These are phyloP conservation scores for Pedionomus torquatus DNA, from an alignment of 2,113 vertebrate genomes.

Conservation along the genomic window DNA sequence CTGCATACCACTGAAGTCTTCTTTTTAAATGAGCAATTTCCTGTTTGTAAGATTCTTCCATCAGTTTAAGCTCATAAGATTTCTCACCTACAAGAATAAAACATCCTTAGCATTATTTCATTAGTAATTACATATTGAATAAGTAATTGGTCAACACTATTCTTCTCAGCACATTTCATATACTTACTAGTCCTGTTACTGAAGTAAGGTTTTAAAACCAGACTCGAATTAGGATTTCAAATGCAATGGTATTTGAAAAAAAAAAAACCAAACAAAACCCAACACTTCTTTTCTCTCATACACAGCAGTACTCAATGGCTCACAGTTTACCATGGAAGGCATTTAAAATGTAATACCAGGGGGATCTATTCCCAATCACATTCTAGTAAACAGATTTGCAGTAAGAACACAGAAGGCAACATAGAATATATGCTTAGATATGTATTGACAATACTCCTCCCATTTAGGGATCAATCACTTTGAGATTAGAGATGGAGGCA, in stretches of 20 bases:
- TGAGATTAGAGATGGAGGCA: background rate
- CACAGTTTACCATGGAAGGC: background rate
- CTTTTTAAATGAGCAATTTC: conserved; percentile 84
- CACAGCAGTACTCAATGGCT: background rate
- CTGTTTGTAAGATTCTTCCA: conserved; percentile 85
- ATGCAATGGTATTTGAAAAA: background rate
- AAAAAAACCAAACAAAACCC: no score
- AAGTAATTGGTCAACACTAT: background rate
- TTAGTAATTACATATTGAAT: background rate
- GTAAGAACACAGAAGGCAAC: background rate
- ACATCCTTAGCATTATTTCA: background rate
- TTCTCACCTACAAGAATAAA: conserved; percentile 79
- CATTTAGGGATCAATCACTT: background rate
- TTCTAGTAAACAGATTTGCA: background rate
- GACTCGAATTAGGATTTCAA: background rate
- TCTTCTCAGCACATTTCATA: background rate
- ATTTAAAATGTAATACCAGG: background rate
- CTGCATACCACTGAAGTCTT: conserved; percentile 89
- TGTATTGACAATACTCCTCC: background rate
- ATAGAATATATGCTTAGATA: background rate
- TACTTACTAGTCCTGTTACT: background rate
- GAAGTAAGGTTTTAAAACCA: background rate
- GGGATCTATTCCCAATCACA: background rate
- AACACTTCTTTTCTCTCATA: background rate
- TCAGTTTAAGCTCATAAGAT: conserved; percentile 80